These are phyloP conservation scores for Diplogasteroides magnus DNA, from an alignment of 1,140 invertebrate species.

Conservation along the genomic window DNA sequence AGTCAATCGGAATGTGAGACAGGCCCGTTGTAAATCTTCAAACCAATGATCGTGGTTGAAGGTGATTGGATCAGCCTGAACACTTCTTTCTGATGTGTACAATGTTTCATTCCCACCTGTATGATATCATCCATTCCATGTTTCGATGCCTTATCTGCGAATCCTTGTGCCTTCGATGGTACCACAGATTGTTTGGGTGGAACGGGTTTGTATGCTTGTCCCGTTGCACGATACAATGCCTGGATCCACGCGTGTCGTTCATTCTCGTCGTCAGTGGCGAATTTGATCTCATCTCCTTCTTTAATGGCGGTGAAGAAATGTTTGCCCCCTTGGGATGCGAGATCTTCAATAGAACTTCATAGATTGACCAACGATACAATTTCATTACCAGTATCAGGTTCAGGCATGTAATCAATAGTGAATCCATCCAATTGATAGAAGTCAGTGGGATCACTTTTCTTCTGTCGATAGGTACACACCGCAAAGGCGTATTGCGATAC, in stretches of 20 bases:
- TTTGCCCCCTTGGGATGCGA: slow-evolving; percentile 75
- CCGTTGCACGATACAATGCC: slow-evolving; percentile 95
- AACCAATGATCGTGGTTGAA: slow-evolving; percentile 90
- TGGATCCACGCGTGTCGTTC: slow-evolving; percentile 95
- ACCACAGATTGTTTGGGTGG: slow-evolving; percentile 67
- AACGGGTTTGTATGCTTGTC: slow-evolving; percentile 95
- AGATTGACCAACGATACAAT: slow-evolving; percentile 11
- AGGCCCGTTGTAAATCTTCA: slow-evolving; percentile 80
- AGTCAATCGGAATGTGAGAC: slow-evolving; percentile 86
- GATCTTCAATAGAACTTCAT: slow-evolving; percentile 43
- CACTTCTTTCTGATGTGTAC: background rate
- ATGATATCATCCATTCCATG: slow-evolving; percentile 96
- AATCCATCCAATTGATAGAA: slow-evolving; percentile 99
- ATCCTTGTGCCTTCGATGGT: slow-evolving; percentile 49
- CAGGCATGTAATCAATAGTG: slow-evolving; percentile 92
- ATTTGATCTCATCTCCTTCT: slow-evolving; percentile 92
- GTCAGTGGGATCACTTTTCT: slow-evolving; percentile 96
- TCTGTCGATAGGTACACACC: slow-evolving; percentile 98
- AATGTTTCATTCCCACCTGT: slow-evolving; percentile 9
- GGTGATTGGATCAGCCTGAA: slow-evolving; percentile 87
- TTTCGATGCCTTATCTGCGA: slow-evolving; percentile 82
- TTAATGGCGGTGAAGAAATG: slow-evolving; percentile 97
- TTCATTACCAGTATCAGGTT: slow-evolving; percentile 74
- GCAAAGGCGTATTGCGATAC: slow-evolving; percentile 99
- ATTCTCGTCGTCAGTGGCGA: slow-evolving; percentile 94